phyloP scores from a whole-genome alignment of 2,113 vertebrate species.

The Nycticryphes semicollaris region DNA sequence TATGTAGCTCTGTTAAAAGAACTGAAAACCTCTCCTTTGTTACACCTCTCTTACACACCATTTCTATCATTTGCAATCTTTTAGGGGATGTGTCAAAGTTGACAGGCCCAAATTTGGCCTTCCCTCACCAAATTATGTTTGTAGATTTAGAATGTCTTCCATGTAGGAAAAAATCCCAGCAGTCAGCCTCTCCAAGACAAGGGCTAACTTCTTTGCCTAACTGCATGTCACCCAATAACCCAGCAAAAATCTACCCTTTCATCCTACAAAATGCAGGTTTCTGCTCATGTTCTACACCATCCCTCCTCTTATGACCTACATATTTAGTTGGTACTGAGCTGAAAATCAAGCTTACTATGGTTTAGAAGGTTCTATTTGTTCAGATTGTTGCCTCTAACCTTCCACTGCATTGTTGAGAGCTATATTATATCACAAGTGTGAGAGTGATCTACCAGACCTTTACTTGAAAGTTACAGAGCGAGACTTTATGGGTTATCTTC shows the following conservation, averaged over 20 bases:
- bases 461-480: background rate
- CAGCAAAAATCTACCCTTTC: background rate
- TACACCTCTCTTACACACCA: conserved; percentile 69
- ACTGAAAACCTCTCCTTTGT: conserved; percentile 74
- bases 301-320: background rate
- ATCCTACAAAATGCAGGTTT: background rate
- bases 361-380: background rate
- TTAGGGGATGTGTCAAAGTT: conserved; percentile 71
- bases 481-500: background rate
- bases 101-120: conserved; percentile 78
- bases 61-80: conserved; percentile 73
- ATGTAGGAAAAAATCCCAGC: conserved; percentile 35
- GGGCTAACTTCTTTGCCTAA: background rate
- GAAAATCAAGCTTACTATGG: background rate
- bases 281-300: background rate
- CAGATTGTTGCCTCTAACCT: background rate
- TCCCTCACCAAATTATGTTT: conserved; percentile 71
- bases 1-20: conserved; percentile 76
- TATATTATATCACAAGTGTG: background rate
- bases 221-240: background rate
- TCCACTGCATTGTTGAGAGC: background rate
- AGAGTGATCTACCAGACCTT: background rate
- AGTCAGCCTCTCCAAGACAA: conserved; percentile 32
- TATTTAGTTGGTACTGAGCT: background rate
- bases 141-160: conserved; percentile 64